Base-by-base conservation (phyloP, 2,113 vertebrate genomes). In the Sylvietta virens region DNA sequence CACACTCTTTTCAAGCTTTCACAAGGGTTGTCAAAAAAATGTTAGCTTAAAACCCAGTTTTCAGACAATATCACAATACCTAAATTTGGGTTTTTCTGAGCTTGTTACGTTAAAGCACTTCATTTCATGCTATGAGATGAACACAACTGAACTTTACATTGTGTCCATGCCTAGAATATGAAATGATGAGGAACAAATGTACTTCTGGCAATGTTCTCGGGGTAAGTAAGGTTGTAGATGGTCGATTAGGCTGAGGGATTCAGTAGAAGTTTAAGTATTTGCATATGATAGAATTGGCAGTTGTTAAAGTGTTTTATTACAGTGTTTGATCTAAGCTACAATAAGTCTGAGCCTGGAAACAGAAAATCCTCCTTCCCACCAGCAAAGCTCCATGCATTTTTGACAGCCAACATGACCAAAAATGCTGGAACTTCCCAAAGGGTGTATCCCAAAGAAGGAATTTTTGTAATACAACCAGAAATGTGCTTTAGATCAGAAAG, bases 351-450 rank as follows among this genome's bases (percentile, higher is more conserved):
- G 81, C 39, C 42, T 91, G 70, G 84, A 86, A 95, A 53, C 66
- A 96, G 79, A 91, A 92, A 92, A 87, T 66, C 4, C 15, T 67
- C 48, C 61, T 76, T 89, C 57, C 78, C 37, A 47, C 73, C 81
- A 92, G 53, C 86, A 97, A 92, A 89, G 73, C 73, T 89, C 26
- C 57, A 5, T 31, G 65, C 11, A 0, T 72, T 60, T 84, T 73
- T 95, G 84, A 94, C 94, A 89, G 91, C 89, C 94, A 97, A 56
- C 50, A 45, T 31, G 77, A 88, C 77, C 80, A 67, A 84, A 93
- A 95, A 42, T 31, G 33, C 39, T 94, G 81, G 79, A 96, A 82
- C 40, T 81, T 78, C 79, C 56, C 61, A 22, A 37, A 57, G 89
- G 86, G 83, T 87, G 91, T 95, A 81, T 79, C 81, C 91, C 39